Conservation (phyloP, 1,140 invertebrate genomes). For the Myzus persicae region DNA sequence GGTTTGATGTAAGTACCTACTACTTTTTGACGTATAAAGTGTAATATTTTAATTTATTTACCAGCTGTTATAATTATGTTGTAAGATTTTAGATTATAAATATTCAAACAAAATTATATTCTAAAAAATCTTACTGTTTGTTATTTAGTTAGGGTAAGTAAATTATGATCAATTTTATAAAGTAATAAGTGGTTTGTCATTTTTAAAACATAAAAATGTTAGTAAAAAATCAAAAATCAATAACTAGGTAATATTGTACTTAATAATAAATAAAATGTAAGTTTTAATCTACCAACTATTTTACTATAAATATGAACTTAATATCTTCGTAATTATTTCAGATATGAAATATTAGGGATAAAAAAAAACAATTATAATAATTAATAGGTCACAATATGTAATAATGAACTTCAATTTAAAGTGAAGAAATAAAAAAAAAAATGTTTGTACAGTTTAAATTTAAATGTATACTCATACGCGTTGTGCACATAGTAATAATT, state of each 20-base stretch:
- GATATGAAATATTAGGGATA: background rate
- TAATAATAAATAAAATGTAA: background rate
- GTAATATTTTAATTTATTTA: background rate
- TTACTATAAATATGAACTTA: background rate
- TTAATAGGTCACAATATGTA: background rate
- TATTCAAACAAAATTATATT: background rate
- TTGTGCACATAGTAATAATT: background rate
- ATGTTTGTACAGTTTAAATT: background rate
- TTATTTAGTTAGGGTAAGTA: background rate
- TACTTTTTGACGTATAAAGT: no score
- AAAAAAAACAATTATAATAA: background rate
- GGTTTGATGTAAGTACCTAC: no score
- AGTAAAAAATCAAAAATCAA: background rate
- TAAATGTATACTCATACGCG: background rate
- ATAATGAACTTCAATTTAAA: background rate
- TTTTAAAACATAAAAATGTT: background rate
- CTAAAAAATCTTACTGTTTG: background rate
- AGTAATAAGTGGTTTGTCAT: background rate
- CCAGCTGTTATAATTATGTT: background rate
- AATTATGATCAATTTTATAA: background rate
- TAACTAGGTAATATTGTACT: background rate
- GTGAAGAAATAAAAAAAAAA: background rate
- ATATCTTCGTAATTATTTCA: background rate
- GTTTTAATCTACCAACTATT: background rate
- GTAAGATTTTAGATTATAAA: no score